Evolutionary conservation across 1,140 invertebrate genomes (phyloP).

Genomic region (Pararge aegeria): DNA sequence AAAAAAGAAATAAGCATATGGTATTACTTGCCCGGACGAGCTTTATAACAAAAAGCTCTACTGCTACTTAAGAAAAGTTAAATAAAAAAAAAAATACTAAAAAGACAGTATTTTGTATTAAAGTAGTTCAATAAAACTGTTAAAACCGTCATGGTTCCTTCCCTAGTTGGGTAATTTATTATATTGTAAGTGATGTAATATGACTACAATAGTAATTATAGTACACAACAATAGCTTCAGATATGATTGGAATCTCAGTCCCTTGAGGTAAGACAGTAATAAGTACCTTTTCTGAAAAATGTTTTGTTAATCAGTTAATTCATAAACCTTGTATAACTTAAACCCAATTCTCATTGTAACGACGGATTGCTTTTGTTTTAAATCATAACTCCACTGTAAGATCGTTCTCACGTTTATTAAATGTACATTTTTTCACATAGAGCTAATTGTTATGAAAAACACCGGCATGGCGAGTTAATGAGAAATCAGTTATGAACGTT

Average conservation of each 20-base stretch:
- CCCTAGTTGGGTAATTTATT: too few relatives aligned
- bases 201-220: neutral
- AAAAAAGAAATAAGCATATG: too few relatives aligned
- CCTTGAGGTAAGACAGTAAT: neutral
- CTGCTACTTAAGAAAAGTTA: too few relatives aligned
- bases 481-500: neutral
- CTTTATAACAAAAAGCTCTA: too few relatives aligned
- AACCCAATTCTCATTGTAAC: neutral
- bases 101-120: too few relatives aligned
- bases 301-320: neutral
- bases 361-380: neutral
- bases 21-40: too few relatives aligned
- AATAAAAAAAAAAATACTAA: too few relatives aligned
- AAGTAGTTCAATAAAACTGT: too few relatives aligned
- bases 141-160: too few relatives aligned
- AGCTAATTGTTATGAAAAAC: conserved; percentile 10
- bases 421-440: conserved; percentile 10
- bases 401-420: conserved; percentile 18
- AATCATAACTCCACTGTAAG: conserved; percentile 4
- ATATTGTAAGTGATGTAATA: too few relatives aligned
- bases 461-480: conserved; percentile 1
- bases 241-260: neutral
- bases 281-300: neutral
- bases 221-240: too few relatives aligned
- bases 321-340: conserved; percentile 3